Evolutionary conservation across 1,140 invertebrate genomes (phyloP).

Genomic region (Ruditapes philippinarum): DNA sequence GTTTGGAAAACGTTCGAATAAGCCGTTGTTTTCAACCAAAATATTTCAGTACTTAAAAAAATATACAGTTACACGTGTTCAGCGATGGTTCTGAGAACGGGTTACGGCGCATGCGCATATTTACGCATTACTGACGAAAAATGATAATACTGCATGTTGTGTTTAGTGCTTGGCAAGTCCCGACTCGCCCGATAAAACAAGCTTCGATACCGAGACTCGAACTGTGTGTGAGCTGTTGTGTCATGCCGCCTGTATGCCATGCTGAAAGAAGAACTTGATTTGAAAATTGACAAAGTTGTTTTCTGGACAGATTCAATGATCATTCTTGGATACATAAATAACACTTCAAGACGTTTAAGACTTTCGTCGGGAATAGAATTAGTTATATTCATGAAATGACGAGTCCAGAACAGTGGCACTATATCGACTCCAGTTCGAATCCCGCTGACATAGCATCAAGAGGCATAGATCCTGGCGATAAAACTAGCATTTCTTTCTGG

Average conservation of each 20-base stretch:
- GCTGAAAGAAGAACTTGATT: constrained; percentile 26
- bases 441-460: constrained; percentile 13
- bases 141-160: not conserved
- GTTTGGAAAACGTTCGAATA: not conserved
- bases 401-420: not conserved
- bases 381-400: constrained; percentile 28
- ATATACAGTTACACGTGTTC: constrained; percentile 33
- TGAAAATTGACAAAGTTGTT: not conserved
- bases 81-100: constrained; percentile 3
- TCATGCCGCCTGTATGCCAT: constrained; percentile 27
- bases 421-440: constrained; percentile 9
- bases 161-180: constrained; percentile 18
- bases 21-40: not conserved
- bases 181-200: not conserved
- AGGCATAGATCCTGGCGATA: not conserved
- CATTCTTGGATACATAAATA: constrained; percentile 37
- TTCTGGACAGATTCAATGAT: constrained; percentile 60
- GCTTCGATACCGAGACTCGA: not conserved
- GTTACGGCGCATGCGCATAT: constrained; percentile 14
- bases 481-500: no score
- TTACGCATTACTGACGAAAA: not conserved
- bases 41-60: not conserved
- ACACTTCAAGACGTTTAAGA: constrained; percentile 16
- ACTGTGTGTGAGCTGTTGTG: constrained; percentile 39
- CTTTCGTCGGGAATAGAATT: constrained; percentile 62